A percentile compares a stretch with the other conserved stretches of the same genome.
phyloP scores from a whole-genome alignment of 1,140 invertebrate species.

The Drosophila burlai region DNA sequence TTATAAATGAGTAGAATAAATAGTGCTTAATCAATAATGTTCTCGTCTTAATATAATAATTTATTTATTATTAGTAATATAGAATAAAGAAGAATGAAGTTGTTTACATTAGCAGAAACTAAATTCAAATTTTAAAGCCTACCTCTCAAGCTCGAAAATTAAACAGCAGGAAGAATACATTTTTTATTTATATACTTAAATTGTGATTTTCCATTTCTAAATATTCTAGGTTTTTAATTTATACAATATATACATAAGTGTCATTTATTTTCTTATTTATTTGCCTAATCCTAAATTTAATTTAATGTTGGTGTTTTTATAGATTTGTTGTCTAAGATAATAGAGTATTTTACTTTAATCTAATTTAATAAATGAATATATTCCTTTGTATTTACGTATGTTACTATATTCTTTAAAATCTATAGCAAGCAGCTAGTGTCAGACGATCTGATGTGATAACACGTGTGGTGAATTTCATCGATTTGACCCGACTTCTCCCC shows the following conservation, averaged over 20 bases:
- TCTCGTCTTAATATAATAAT: too few species aligned
- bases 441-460: background rate
- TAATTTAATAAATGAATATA: background rate
- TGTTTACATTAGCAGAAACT: too few species aligned
- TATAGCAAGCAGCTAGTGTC: conserved; percentile 7
- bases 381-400: background rate
- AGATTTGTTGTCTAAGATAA: background rate
- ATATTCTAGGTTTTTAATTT: background rate
- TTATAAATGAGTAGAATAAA: too few species aligned
- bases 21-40: too few species aligned
- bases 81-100: too few species aligned
- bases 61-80: too few species aligned
- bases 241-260: background rate
- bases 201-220: background rate
- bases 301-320: background rate
- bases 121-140: too few species aligned
- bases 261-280: too few species aligned
- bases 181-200: background rate
- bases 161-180: too few species aligned
- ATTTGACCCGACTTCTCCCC: background rate
- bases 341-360: background rate
- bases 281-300: background rate
- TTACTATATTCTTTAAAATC: background rate
- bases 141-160: too few species aligned
- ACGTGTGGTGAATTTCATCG: conserved; percentile 5